These are phyloP conservation scores for Platyura marginata DNA, from an alignment of 1,140 invertebrate genomes.

Conservation along the genomic window DNA sequence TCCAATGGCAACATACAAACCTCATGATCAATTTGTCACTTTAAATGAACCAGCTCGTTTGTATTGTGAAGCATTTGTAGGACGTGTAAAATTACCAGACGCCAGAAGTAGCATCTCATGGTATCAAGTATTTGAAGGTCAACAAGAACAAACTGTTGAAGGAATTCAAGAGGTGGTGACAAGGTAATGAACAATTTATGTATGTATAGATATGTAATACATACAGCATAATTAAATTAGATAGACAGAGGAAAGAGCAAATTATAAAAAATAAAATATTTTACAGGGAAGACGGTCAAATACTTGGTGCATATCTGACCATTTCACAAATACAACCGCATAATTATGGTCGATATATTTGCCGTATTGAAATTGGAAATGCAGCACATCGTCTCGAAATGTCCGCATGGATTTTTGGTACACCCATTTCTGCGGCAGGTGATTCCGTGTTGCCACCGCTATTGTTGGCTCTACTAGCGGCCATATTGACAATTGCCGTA, in stretches of 20 bases:
- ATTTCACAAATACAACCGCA: constrained; percentile 35
- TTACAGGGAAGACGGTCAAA: constrained; percentile 43
- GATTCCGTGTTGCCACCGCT: background rate
- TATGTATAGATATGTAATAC: too few species aligned
- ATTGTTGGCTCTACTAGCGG: background rate
- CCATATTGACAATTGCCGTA: background rate
- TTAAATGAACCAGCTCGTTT: constrained; percentile 38
- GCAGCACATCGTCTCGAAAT: constrained; percentile 4
- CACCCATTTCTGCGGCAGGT: background rate
- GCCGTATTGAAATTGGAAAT: constrained; percentile 17
- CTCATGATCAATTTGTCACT: constrained; percentile 29
- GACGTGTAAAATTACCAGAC: constrained; percentile 21
- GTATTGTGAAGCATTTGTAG: constrained; percentile 57
- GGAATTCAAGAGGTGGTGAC: constrained; percentile 1
- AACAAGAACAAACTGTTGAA: background rate
- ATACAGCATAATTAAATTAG: too few species aligned
- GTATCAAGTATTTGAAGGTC: constrained; percentile 2
- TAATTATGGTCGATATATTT: constrained; percentile 49
- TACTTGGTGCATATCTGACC: constrained; percentile 45
- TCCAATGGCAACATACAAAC: constrained; percentile 34
- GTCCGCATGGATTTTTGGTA: background rate
- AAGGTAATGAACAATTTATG: too few species aligned
- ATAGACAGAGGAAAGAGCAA: too few species aligned
- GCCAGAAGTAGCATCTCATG: constrained; percentile 1
- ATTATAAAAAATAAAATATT: too few species aligned